Percentiles rank a stretch among this genome's conserved stretches.
phyloP scores from a whole-genome alignment of 2,888 invertebrate species.

The Slavum lentiscoides region DNA sequence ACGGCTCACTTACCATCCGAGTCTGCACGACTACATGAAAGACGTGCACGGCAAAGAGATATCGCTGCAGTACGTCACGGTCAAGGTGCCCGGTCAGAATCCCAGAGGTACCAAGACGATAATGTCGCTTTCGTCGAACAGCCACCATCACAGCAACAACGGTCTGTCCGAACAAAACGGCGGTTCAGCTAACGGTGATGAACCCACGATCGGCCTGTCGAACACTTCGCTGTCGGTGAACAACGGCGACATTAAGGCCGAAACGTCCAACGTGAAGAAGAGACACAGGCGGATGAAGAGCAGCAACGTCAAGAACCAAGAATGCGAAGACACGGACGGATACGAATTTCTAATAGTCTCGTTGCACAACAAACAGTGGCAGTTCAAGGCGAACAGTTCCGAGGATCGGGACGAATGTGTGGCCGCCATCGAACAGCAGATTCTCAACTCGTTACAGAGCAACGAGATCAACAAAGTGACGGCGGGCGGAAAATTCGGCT shows the following conservation, averaged over 20 bases:
- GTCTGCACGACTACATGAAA: constrained; percentile 94
- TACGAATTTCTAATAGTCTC: constrained; percentile 96
- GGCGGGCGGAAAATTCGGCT: constrained; percentile 58
- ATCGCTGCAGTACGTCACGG: constrained; percentile 91
- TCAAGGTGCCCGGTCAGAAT: constrained; percentile 95
- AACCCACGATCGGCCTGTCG: constrained; percentile 36
- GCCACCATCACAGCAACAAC: constrained; percentile 57
- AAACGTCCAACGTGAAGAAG: constrained; percentile 85
- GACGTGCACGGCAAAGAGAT: constrained; percentile 94
- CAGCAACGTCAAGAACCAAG: constrained; percentile 78
- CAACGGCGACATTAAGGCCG: constrained; percentile 54
- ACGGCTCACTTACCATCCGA: constrained; percentile 91
- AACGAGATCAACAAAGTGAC: constrained; percentile 64
- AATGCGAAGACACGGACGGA: constrained; percentile 78
- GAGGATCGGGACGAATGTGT: constrained; percentile 97
- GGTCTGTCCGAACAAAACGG: constrained; percentile 64
- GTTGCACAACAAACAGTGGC: constrained; percentile 95
- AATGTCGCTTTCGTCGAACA: constrained; percentile 60
- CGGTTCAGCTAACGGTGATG: constrained; percentile 38
- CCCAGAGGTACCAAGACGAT: constrained; percentile 85
- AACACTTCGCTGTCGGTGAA: constrained; percentile 54
- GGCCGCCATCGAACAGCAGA: constrained; percentile 91
- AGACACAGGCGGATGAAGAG: constrained; percentile 83
- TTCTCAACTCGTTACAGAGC: constrained; percentile 82
- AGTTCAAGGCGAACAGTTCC: constrained; percentile 88